Percentiles rank a stretch among this genome's conserved stretches.
Evolutionary conservation across 37 sponge, comb jelly and placozoan species (phyloP).

Genomic region (Halichondria panicea): DNA sequence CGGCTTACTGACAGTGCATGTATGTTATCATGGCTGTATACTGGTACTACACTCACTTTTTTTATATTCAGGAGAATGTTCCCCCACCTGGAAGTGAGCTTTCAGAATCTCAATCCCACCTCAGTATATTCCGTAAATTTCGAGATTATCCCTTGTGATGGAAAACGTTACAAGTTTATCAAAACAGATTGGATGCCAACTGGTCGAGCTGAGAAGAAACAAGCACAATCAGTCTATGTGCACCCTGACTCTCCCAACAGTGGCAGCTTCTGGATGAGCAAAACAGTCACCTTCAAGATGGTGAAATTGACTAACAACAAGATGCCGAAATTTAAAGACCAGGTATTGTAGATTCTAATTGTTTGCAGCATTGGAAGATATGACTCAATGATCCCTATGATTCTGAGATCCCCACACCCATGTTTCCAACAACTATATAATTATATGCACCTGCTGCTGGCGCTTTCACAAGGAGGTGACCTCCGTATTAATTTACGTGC

Average conservation of each 20-base stretch:
- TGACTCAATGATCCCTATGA: neutral
- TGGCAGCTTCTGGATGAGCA: conserved; percentile 73
- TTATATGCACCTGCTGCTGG: neutral
- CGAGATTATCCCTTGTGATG: conserved; percentile 71
- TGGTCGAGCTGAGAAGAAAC: conserved; percentile 73
- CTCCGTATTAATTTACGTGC: too few relatives aligned
- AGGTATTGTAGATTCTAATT: conserved; percentile 21
- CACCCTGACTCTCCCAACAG: conserved; percentile 77
- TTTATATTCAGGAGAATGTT: conserved; percentile 95
- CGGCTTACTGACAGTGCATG: neutral
- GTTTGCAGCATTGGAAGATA: neutral
- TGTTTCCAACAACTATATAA: neutral
- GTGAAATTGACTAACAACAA: conserved; percentile 86
- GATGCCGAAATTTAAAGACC: conserved; percentile 28
- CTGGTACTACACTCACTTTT: neutral
- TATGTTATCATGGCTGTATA: neutral
- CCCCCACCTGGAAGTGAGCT: conserved; percentile 58
- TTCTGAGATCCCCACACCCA: neutral
- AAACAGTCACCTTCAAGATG: conserved; percentile 57
- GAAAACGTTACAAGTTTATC: conserved; percentile 80
- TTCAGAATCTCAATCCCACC: conserved; percentile 63
- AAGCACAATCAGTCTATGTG: conserved; percentile 27
- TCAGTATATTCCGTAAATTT: conserved; percentile 56
- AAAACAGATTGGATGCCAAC: conserved; percentile 77
- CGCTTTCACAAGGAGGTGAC: neutral